Evolutionary conservation across 1,140 invertebrate species (phyloP), one percentile per base, ranked within the genome.

Genomic region (Apis laboriosa): DNA sequence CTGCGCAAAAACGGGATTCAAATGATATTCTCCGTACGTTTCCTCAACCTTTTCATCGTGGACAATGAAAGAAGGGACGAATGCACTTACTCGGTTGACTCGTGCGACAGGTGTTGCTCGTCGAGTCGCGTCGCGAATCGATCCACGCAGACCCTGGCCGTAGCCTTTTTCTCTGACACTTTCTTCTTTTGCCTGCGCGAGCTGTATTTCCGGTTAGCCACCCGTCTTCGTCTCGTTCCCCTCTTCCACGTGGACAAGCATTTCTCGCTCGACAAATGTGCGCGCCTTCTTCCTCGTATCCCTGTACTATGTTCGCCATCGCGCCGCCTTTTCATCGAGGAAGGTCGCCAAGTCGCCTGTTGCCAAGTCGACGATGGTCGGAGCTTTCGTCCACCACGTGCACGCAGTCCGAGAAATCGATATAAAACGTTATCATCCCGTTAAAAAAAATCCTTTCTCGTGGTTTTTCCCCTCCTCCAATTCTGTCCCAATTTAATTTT

Each of bases 101-200:
- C 63, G 70, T 66, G 80, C 77, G 87, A 84, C 85, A 86, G 88
- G 86, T 89, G 89, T 77, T 85, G 73, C 79, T 80, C 70, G 87
- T 70, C 34, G 76, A 81, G 77, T 56, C 74, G 79, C 87, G 72
- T 83, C 80, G 86, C 86, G 83, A 88, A 88, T 88, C 87, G 86
- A 84, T 73, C 79, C 84, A 64, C 84, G 68, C 11, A n/a, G 74
- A 75, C 83, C 67, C 78, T 82, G 79, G 79, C 76, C 84, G 70
- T 49, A 55, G 61, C 71, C 28, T 84, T 88, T 80, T 86, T 86
- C 85, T 63, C 51, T 53, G 58, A 53, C 84, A 81, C 80, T 77
- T 84, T 84, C 87, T 88, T 75, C 79, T 78, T 84, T 55, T 76
- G 64, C 79, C 55, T 9, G 51, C 55, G 56, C 67, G n/a, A 68